Base-by-base conservation (phyloP, 1,140 invertebrate species). In the Armadillidium nasatum region DNA sequence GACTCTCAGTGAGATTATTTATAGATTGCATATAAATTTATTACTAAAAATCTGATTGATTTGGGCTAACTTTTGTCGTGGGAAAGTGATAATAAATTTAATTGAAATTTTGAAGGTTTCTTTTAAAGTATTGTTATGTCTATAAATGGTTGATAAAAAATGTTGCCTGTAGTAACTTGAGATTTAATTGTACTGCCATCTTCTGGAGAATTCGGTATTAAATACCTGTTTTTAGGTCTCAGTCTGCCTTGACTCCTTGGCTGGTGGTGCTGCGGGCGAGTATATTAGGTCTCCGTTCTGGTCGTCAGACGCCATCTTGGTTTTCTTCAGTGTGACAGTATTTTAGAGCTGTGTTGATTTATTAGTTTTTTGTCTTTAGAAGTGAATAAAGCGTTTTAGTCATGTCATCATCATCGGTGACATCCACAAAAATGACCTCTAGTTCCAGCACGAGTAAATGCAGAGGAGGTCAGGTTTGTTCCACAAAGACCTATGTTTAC, bases 401-500 rank as follows among this genome's bases (percentile, higher is more conserved):
- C 11, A 60, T 15, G 11, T 10, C 66, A 15, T 44, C 22, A 43
- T 43, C 22, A 21, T 75, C 73, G 1, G 33, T 44, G 2, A 10
- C 44, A 23, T 44, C 72, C n/a, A 60, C 50, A 60, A 60, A 60
- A 19, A 60, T 60, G 50, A 67, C 73, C 21, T 33, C 60, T 2
- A 43, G 60, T 3, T 21, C 46, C 2, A 44, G 23, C 19, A 80
- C 78, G 60, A 79, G 92, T 84, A 89, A 91, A 83, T 93, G 92
- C 87, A 60, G 7, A 60, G 50, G 50, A 60, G 50, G 11, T 60
- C 50, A 60, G 7, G 19, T 13, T 19, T 60, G 50, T 19, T 89
- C 90, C 82, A 93, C 92, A 84, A 95, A 94, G 87, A 83, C 83
- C 43, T 95, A 95, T 88, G 89, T 90, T 82, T 96, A 95, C 88